Evolutionary conservation across 2,797 vertebrate species (phyloP).

Genomic region (Glossophaga mutica): DNA sequence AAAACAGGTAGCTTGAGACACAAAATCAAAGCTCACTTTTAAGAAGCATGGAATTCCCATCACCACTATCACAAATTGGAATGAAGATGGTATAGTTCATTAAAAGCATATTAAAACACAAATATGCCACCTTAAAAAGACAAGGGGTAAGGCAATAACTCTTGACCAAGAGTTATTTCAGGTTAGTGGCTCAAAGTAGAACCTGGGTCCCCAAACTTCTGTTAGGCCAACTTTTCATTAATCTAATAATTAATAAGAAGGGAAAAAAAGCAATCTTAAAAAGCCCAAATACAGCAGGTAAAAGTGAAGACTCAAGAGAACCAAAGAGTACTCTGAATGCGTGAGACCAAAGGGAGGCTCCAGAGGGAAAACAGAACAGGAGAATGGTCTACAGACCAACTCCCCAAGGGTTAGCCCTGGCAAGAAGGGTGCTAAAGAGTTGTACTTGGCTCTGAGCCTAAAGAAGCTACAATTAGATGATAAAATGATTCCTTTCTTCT

Average conservation of each 20-base stretch:
- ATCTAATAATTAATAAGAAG: not conserved
- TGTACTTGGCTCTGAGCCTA: not conserved
- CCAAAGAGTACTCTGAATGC: not conserved
- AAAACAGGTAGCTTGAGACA: not conserved
- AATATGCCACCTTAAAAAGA: not conserved
- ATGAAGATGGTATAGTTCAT: not conserved
- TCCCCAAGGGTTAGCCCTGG: not conserved
- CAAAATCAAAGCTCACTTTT: not conserved
- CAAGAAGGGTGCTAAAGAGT: not conserved
- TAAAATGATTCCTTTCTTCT: not conserved
- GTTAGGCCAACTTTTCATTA: not conserved
- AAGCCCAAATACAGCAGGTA: not conserved
- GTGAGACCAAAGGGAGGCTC: not conserved
- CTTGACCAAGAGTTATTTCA: not conserved
- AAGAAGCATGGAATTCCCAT: not conserved
- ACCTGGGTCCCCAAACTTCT: not conserved
- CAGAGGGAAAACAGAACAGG: not conserved
- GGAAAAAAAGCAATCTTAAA: not conserved
- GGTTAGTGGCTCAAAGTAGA: not conserved
- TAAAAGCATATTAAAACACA: not conserved
- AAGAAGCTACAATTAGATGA: not conserved
- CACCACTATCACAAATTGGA: not conserved
- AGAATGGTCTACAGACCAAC: not conserved
- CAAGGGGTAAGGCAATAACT: not conserved
- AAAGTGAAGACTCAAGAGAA: not conserved